These are phyloP conservation scores for Yponomeuta plumbellus DNA, from an alignment of 2,888 invertebrate species.

Conservation along the genomic window DNA sequence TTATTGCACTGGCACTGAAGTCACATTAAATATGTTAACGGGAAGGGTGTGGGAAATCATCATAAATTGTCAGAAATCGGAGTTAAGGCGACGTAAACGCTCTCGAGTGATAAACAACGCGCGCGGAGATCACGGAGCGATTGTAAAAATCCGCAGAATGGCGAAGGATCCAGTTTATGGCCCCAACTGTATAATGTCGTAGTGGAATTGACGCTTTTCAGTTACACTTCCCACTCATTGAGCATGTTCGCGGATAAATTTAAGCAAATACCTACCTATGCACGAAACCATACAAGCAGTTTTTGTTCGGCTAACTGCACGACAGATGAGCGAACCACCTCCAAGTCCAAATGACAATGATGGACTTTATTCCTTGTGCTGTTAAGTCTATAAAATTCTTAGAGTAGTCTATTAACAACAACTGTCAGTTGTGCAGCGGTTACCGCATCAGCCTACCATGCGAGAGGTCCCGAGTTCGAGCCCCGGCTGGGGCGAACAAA, in stretches of 20 bases:
- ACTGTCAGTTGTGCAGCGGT: too few species aligned
- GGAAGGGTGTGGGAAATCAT: constrained; percentile 36
- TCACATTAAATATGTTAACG: constrained; percentile 14
- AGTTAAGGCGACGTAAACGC: constrained; percentile 34
- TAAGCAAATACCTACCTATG: too few species aligned
- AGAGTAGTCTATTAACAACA: too few species aligned
- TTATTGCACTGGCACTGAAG: neutral
- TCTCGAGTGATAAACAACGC: constrained; percentile 49
- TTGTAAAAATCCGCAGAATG: constrained; percentile 58
- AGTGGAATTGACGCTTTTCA: constrained; percentile 8
- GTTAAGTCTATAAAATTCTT: too few species aligned
- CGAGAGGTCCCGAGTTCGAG: too few species aligned
- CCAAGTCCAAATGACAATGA: too few species aligned
- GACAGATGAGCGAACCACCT: too few species aligned
- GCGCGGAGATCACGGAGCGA: constrained; percentile 41
- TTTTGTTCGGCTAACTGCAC: too few species aligned
- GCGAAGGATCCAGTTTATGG: constrained; percentile 62
- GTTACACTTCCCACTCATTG: neutral
- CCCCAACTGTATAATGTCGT: constrained; percentile 52
- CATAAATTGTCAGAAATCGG: constrained; percentile 53
- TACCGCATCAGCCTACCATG: too few species aligned
- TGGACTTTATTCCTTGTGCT: too few species aligned
- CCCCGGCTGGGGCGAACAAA: too few species aligned
- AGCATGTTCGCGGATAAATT: neutral
- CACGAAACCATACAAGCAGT: too few species aligned